phyloP scores from a whole-genome alignment of 1,140 invertebrate species.

The Luehdorfia chinensis region DNA sequence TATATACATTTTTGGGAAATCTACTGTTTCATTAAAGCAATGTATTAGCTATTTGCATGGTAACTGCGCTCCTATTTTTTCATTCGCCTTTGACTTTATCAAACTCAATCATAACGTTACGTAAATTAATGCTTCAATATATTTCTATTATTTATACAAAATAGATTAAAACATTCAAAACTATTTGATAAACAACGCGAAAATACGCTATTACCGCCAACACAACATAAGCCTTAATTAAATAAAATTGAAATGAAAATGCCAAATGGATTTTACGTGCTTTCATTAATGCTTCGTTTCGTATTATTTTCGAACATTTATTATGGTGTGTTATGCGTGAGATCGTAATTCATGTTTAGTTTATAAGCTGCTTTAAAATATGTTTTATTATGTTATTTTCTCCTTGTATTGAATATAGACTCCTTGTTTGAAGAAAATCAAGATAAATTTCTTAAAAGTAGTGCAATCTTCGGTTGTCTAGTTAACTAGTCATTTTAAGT shows the following conservation, averaged over 20 bases:
- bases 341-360: constrained; percentile 63
- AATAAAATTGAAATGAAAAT: constrained; percentile 76
- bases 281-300: constrained; percentile 68
- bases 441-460: too few species aligned
- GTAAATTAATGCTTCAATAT: too few species aligned
- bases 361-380: constrained; percentile 22
- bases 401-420: neutral
- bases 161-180: constrained; percentile 5
- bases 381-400: neutral
- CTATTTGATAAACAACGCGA: constrained; percentile 17
- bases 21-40: too few species aligned
- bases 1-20: too few species aligned
- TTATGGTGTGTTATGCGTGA: constrained; percentile 68
- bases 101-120: too few species aligned
- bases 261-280: constrained; percentile 75
- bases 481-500: too few species aligned
- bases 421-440: too few species aligned
- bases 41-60: too few species aligned
- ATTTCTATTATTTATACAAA: neutral
- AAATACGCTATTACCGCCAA: constrained; percentile 14
- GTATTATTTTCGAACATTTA: constrained; percentile 74
- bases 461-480: too few species aligned
- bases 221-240: constrained; percentile 68
- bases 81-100: too few species aligned
- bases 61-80: too few species aligned